Evolutionary conservation across 2,113 vertebrate species (phyloP).

Genomic region (Eulemur macaco): DNA sequence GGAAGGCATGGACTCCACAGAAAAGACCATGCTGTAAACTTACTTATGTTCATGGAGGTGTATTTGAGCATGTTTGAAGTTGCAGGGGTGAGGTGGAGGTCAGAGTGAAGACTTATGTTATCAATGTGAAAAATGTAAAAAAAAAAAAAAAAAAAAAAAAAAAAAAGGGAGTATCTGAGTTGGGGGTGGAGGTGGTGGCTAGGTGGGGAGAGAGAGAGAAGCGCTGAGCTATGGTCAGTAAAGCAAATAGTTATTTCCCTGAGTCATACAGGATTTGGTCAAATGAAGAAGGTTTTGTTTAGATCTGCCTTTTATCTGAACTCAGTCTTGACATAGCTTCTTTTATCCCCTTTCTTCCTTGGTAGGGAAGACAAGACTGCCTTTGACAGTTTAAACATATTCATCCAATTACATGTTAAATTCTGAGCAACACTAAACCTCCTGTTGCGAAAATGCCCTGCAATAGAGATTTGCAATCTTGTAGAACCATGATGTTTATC

Average conservation of each 20-base stretch:
- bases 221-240: neutral
- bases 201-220: neutral
- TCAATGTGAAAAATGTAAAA: neutral
- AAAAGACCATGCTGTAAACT: neutral
- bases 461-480: neutral
- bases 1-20: neutral
- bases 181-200: too few species aligned
- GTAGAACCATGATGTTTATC: conserved; percentile 18
- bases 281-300: neutral
- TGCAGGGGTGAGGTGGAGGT: neutral
- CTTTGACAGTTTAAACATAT: conserved; percentile 30
- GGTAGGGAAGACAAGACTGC: neutral
- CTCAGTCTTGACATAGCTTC: neutral
- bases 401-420: neutral
- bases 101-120: neutral
- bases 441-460: neutral
- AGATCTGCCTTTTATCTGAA: neutral
- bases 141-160: neutral
- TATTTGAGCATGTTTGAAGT: neutral
- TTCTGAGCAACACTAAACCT: neutral
- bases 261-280: neutral
- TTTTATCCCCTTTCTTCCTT: neutral
- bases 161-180: neutral
- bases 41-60: neutral
- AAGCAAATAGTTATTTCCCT: neutral